Conservation (phyloP, 2,113 vertebrate genomes). For the Agapornis roseicollis region DNA sequence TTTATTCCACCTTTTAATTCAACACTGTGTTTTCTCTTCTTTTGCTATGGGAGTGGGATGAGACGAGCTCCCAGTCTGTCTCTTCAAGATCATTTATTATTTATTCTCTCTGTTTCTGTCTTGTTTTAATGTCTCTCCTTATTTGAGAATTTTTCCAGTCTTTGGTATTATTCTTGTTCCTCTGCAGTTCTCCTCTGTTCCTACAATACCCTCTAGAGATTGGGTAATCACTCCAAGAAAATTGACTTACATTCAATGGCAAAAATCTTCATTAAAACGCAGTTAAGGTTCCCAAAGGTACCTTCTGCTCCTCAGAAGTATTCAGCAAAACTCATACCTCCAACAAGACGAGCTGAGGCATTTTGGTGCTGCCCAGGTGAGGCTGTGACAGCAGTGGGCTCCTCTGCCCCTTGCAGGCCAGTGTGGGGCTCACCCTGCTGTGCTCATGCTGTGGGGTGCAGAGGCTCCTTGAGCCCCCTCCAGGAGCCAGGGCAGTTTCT, state of each 20-base stretch:
- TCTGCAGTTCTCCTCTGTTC: constrained; percentile 39
- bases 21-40: neutral
- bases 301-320: neutral
- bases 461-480: neutral
- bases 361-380: neutral
- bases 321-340: neutral
- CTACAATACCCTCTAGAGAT: constrained; percentile 46
- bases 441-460: neutral
- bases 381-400: neutral
- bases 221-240: constrained; percentile 56
- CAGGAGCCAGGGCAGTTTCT: neutral
- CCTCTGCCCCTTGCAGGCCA: neutral
- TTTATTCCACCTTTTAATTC: constrained; percentile 21
- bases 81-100: constrained; percentile 54
- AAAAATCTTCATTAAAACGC: constrained; percentile 60
- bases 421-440: neutral
- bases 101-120: constrained; percentile 55
- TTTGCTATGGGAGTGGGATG: neutral
- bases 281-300: constrained; percentile 36
- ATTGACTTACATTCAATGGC: constrained; percentile 46
- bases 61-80: neutral
- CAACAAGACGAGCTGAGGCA: neutral
- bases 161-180: constrained; percentile 29
- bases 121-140: constrained; percentile 50
- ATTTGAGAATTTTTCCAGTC: constrained; percentile 24